phyloP scores from a whole-genome alignment of 2,113 vertebrate genomes.

The Notarius lentiginosus region DNA sequence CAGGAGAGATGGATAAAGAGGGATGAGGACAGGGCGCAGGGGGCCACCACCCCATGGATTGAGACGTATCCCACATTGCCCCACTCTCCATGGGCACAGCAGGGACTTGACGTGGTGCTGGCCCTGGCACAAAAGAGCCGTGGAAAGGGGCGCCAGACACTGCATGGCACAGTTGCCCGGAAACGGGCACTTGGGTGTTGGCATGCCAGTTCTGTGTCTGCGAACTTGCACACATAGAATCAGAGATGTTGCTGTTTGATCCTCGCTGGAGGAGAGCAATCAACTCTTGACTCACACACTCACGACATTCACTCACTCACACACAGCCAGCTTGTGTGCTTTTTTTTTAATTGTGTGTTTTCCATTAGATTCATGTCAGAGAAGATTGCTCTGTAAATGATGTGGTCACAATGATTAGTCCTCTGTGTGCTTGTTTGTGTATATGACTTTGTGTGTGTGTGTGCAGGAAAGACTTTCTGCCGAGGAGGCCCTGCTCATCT shows the following conservation, averaged over 20 bases:
- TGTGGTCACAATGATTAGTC: slow-evolving; percentile 42
- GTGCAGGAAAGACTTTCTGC: not conserved
- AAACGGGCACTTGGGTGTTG: slow-evolving; percentile 70
- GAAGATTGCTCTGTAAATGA: slow-evolving; percentile 34
- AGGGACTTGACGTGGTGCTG: slow-evolving; percentile 77
- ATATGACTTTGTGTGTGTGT: not conserved
- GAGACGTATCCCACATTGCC: slow-evolving; percentile 83
- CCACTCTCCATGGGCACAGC: slow-evolving; percentile 69
- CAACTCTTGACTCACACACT: slow-evolving; percentile 35
- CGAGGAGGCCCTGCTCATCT: slow-evolving; percentile 35
- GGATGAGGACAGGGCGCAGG: slow-evolving; percentile 54
- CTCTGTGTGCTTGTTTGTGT: slow-evolving; percentile 22
- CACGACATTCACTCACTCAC: slow-evolving; percentile 15
- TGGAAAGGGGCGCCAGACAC: slow-evolving; percentile 57
- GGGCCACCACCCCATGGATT: slow-evolving; percentile 81
- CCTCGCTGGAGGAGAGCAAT: slow-evolving; percentile 43
- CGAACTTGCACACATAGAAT: slow-evolving; percentile 43
- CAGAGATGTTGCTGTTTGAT: slow-evolving; percentile 50
- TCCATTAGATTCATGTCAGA: slow-evolving; percentile 38
- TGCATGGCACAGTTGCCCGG: slow-evolving; percentile 80
- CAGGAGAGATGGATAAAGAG: slow-evolving; percentile 49
- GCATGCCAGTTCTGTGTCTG: slow-evolving; percentile 62
- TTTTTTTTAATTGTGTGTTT: slow-evolving; percentile 39
- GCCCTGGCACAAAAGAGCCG: slow-evolving; percentile 73
- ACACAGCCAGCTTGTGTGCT: slow-evolving; percentile 2